Percentiles rank a stretch among this genome's conserved stretches.
phyloP scores from a whole-genome alignment of 2,113 vertebrate genomes.

The Psettodes erumei region DNA sequence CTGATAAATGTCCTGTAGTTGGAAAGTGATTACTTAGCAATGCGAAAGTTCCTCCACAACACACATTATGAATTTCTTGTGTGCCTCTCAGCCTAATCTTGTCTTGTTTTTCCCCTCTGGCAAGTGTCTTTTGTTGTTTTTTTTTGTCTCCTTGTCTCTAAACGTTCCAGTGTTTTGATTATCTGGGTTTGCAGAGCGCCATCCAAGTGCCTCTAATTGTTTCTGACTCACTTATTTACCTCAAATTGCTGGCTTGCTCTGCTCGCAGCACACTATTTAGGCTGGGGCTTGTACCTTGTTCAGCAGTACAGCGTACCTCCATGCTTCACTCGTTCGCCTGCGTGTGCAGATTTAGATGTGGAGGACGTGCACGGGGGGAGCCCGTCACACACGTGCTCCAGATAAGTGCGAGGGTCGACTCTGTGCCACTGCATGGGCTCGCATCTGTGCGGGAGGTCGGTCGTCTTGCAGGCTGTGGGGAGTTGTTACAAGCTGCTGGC shows the following conservation, averaged over 20 bases:
- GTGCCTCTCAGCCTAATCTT: slow-evolving; percentile 22
- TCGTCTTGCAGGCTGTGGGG: slow-evolving; percentile 31
- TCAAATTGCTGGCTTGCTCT: slow-evolving; percentile 43
- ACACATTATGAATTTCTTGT: slow-evolving; percentile 52
- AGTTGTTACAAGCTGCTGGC: slow-evolving; percentile 36
- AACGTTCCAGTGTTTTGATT: slow-evolving; percentile 56
- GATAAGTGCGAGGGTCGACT: not conserved
- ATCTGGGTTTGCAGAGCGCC: slow-evolving; percentile 46
- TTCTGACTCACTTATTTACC: slow-evolving; percentile 71
- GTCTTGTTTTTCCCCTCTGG: slow-evolving; percentile 6
- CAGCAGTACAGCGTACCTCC: not conserved
- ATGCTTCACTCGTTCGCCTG: slow-evolving; percentile 1
- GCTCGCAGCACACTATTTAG: slow-evolving; percentile 23
- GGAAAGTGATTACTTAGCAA: slow-evolving; percentile 57
- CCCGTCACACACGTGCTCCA: not conserved
- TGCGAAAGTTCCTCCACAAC: slow-evolving; percentile 25
- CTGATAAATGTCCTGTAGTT: slow-evolving; percentile 40
- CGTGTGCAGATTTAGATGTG: slow-evolving; percentile 14
- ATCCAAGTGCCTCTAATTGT: slow-evolving; percentile 58
- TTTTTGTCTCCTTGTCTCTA: slow-evolving; percentile 7
- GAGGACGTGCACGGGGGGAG: not conserved
- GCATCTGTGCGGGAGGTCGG: slow-evolving; percentile 1
- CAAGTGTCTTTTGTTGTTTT: slow-evolving; percentile 25
- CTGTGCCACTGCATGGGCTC: not conserved
- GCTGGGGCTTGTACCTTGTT: slow-evolving; percentile 11